A percentile compares a stretch with the other conserved stretches of the same genome.
phyloP scores from a whole-genome alignment of 2,797 vertebrate genomes.

The Allobates femoralis region DNA sequence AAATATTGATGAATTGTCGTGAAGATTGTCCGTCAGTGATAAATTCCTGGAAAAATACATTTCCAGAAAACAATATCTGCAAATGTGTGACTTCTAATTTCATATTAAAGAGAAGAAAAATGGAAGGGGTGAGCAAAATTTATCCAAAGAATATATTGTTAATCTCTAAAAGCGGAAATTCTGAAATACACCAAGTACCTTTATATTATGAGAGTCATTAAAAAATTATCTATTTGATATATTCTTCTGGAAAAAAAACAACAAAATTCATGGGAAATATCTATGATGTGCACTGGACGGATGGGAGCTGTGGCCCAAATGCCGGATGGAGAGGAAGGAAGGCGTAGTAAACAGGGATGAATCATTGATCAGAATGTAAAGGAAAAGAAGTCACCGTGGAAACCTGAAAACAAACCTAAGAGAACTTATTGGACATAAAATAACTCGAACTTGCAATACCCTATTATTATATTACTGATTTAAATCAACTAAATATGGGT shows the following conservation, averaged over 20 bases:
- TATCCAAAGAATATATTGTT: too few species aligned
- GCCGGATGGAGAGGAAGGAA: conserved; percentile 16
- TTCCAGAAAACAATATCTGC: too few species aligned
- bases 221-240: too few species aligned
- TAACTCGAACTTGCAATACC: not conserved
- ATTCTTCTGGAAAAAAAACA: not conserved
- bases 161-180: not conserved
- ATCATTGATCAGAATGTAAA: not conserved
- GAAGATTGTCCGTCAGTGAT: too few species aligned
- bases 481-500: too few species aligned
- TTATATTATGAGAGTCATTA: too few species aligned
- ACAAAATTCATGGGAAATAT: not conserved
- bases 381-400: not conserved
- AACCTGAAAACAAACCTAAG: not conserved
- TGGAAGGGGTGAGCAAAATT: too few species aligned
- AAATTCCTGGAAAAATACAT: too few species aligned
- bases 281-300: not conserved
- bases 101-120: too few species aligned
- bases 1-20: too few species aligned
- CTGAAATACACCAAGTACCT: not conserved
- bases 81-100: too few species aligned
- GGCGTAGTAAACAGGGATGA: conserved; percentile 15
- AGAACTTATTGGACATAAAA: not conserved
- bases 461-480: too few species aligned
- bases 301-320: not conserved